Percentiles rank a stretch among this genome's conserved stretches.
Evolutionary conservation across 1,140 invertebrate species (phyloP).

Genomic region (Drosophila watanabei): DNA sequence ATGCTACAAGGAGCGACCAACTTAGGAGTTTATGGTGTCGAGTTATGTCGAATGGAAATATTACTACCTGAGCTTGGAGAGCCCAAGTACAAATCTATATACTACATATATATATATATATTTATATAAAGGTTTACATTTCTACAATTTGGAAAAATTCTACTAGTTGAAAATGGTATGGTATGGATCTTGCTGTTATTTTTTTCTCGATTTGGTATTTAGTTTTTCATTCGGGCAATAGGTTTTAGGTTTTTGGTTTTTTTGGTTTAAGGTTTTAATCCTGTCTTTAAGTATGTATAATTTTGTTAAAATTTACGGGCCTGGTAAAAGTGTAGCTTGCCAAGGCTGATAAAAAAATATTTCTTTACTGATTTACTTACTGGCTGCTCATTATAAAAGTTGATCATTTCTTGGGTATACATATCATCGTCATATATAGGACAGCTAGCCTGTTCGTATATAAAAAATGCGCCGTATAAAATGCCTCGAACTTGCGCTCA

Average conservation of each 20-base stretch:
- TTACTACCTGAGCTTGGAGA: conserved; percentile 34
- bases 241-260: conserved; percentile 22
- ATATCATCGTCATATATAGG: conserved; percentile 56
- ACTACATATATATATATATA: conserved; percentile 35
- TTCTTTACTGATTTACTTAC: conserved; percentile 74
- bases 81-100: conserved; percentile 46
- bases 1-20: conserved; percentile 22
- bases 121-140: conserved; percentile 57
- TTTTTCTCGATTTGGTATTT: conserved; percentile 30
- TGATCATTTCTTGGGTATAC: conserved; percentile 67
- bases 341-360: conserved; percentile 81
- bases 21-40: conserved; percentile 37
- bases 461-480: conserved; percentile 80
- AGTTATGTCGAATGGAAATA: conserved; percentile 37
- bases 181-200: conserved; percentile 38
- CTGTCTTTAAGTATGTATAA: conserved; percentile 55
- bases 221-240: conserved; percentile 38
- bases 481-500: conserved; percentile 68
- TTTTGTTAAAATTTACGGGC: conserved; percentile 77
- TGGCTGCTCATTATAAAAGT: conserved; percentile 80
- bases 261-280: conserved; percentile 22
- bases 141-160: conserved; percentile 81
- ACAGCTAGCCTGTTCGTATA: conserved; percentile 75
- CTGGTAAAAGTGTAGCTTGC: conserved; percentile 74
- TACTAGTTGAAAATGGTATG: conserved; percentile 71